These are phyloP conservation scores for Smittia sp. DNA, from an alignment of 2,888 invertebrate species.

Conservation along the genomic window DNA sequence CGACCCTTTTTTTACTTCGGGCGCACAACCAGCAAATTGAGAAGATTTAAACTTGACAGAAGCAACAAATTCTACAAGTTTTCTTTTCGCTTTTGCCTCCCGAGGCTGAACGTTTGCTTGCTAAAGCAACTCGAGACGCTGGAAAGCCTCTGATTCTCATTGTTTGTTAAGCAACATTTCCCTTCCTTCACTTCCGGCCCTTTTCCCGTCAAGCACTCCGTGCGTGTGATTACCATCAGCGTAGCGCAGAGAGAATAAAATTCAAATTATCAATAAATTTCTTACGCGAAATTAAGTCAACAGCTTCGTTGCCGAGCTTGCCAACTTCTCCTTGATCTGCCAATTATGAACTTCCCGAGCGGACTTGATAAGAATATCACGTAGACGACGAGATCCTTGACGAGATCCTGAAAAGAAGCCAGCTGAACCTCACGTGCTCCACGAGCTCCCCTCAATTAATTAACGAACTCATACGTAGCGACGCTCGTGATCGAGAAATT, in stretches of 20 bases:
- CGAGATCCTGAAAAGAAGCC: too few species aligned
- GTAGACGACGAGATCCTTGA: too few species aligned
- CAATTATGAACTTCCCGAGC: too few species aligned
- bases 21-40: background rate
- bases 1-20: conserved; percentile 1
- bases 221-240: background rate
- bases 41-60: conserved; percentile 9
- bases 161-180: background rate
- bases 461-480: too few species aligned
- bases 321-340: too few species aligned
- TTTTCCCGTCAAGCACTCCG: background rate
- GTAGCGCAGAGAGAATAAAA: background rate
- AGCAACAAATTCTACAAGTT: background rate
- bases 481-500: background rate
- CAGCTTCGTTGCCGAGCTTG: too few species aligned
- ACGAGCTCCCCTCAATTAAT: too few species aligned
- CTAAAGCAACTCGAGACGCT: too few species aligned
- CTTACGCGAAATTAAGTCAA: conserved; percentile 6
- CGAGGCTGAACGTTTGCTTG: too few species aligned
- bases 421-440: too few species aligned
- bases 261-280: conserved; percentile 7
- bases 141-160: background rate
- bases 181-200: background rate
- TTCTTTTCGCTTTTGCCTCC: too few species aligned
- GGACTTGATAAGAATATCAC: too few species aligned